phyloP scores from a whole-genome alignment of 2,797 vertebrate species.

The Sebastolobus alascanus region DNA sequence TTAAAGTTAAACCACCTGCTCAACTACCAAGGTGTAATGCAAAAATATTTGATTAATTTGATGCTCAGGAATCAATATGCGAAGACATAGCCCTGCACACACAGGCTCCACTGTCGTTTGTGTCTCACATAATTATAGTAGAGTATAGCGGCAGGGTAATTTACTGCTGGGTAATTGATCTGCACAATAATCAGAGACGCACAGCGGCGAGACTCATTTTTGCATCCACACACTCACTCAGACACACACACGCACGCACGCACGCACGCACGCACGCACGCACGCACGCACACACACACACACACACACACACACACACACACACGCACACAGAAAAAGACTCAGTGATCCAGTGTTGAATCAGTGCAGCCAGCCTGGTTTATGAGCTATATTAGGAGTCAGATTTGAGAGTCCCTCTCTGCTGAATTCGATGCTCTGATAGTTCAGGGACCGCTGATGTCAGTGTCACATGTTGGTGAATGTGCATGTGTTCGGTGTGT shows the following conservation, averaged over 20 bases:
- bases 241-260: constrained; percentile 16
- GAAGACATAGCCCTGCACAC: neutral
- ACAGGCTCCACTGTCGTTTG: neutral
- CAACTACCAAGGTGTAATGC: constrained; percentile 18
- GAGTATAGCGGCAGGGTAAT: constrained; percentile 46
- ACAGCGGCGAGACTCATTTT: constrained; percentile 1
- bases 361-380: constrained; percentile 68
- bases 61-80: constrained; percentile 19
- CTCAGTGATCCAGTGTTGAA: constrained; percentile 28
- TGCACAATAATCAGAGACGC: constrained; percentile 47
- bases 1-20: constrained; percentile 47
- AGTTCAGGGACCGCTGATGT: constrained; percentile 49
- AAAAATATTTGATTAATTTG: constrained; percentile 43
- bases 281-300: constrained; percentile 2
- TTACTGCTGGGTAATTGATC: constrained; percentile 63
- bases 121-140: constrained; percentile 48
- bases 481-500: constrained; percentile 14
- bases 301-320: constrained; percentile 2
- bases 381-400: constrained; percentile 70
- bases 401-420: constrained; percentile 61
- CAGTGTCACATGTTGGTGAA: constrained; percentile 43
- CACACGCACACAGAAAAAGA: constrained; percentile 13
- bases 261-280: neutral
- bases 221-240: constrained; percentile 11
- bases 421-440: constrained; percentile 62